Conservation (phyloP, 2,113 vertebrate species). For the Okapia johnstoni region DNA sequence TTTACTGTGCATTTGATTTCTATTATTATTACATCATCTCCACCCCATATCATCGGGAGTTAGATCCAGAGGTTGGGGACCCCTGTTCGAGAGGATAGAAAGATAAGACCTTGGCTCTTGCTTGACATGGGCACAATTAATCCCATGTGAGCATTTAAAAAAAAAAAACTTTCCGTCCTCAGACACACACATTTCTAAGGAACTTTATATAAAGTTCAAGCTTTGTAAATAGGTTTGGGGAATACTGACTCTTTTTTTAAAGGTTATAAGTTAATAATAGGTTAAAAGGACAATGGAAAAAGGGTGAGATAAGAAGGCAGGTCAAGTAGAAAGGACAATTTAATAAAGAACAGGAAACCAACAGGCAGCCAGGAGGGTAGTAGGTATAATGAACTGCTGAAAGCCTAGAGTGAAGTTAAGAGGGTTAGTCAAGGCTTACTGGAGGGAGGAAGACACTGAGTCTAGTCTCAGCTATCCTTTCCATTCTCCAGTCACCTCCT, state of each 20-base stretch:
- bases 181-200: not conserved
- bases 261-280: not conserved
- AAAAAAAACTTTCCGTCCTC: not conserved
- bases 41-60: not conserved
- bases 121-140: not conserved
- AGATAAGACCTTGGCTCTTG: not conserved
- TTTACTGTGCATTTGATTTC: not conserved
- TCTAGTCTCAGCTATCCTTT: not conserved
- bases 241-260: not conserved
- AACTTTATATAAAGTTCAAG: not conserved
- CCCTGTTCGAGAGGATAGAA: not conserved
- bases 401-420: not conserved
- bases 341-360: slow-evolving; percentile 10
- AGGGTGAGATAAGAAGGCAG: not conserved
- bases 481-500: not conserved
- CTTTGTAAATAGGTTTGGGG: slow-evolving; percentile 21
- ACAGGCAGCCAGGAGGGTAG: not conserved
- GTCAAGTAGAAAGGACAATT: not conserved
- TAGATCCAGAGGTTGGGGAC: not conserved
- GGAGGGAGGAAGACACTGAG: not conserved
- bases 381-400: not conserved
- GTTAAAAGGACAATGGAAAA: not conserved
- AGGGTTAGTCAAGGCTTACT: not conserved
- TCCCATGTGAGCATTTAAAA: not conserved
- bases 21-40: not conserved